phyloP scores from a whole-genome alignment of 2,888 invertebrate species.

The Chaitophorus viminalis region DNA sequence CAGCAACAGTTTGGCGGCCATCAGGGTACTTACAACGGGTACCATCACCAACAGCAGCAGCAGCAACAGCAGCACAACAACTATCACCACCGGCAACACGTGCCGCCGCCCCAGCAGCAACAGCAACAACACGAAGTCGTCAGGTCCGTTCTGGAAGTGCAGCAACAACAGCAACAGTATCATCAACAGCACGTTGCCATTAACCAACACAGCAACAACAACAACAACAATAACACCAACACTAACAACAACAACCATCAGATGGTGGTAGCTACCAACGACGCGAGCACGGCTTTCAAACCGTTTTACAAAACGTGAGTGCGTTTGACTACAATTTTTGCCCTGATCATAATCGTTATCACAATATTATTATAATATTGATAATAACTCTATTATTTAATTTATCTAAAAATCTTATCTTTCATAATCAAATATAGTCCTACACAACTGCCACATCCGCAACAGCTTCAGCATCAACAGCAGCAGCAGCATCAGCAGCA shows the following conservation, averaged over 20 bases:
- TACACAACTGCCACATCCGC: constrained; percentile 31
- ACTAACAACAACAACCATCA: constrained; percentile 62
- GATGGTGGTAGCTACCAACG: constrained; percentile 63
- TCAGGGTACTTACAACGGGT: constrained; percentile 69
- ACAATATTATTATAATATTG: too few species aligned
- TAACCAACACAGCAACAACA: constrained; percentile 65
- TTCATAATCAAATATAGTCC: constrained; percentile 22
- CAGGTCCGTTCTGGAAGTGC: constrained; percentile 67
- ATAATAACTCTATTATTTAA: too few species aligned
- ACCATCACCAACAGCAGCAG: constrained; percentile 69
- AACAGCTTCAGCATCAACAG: constrained; percentile 8
- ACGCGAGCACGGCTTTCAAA: constrained; percentile 79
- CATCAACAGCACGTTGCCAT: constrained; percentile 66
- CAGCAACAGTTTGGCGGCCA: constrained; percentile 68
- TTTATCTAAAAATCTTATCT: too few species aligned
- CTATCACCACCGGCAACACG: constrained; percentile 66
- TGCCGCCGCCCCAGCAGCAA: constrained; percentile 65
- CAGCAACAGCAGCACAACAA: constrained; percentile 67
- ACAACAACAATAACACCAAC: constrained; percentile 47
- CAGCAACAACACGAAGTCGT: constrained; percentile 72
- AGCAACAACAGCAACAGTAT: constrained; percentile 70
- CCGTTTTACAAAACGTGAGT: constrained; percentile 89
- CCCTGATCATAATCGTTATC: too few species aligned
- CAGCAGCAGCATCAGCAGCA: constrained; percentile 31
- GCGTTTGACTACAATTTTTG: background rate